Percentiles rank a stretch among this genome's conserved stretches.
Conservation (phyloP, 2,113 vertebrate genomes). For the Entosphenus tridentatus region DNA sequence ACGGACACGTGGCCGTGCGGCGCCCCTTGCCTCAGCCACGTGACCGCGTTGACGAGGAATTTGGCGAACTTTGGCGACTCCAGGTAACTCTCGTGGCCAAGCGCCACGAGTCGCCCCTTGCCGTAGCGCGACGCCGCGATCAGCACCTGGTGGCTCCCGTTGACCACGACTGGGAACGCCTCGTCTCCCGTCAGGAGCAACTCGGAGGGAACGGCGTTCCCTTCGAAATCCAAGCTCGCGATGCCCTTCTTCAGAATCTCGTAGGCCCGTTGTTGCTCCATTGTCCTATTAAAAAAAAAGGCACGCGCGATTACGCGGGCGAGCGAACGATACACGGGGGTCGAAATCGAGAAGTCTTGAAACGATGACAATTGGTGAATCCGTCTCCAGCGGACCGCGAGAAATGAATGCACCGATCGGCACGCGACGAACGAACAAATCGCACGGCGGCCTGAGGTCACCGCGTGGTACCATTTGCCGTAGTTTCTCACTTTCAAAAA, state of each 20-base stretch:
- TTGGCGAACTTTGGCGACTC: slow-evolving; percentile 20
- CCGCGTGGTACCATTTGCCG: too few species aligned
- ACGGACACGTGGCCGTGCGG: too few species aligned
- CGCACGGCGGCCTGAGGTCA: too few species aligned
- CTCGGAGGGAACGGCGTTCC: slow-evolving; percentile 21
- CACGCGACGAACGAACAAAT: too few species aligned
- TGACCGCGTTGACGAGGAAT: slow-evolving; percentile 38
- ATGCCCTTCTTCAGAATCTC: slow-evolving; percentile 20
- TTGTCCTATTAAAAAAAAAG: too few species aligned
- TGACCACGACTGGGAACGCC: slow-evolving; percentile 25
- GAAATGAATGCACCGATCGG: too few species aligned
- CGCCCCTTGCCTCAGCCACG: slow-evolving; percentile 32
- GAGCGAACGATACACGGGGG: too few species aligned
- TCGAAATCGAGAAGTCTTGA: too few species aligned
- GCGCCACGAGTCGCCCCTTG: slow-evolving; percentile 36
- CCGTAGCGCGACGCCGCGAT: slow-evolving; percentile 27
- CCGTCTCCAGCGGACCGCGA: too few species aligned
- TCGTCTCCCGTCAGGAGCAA: slow-evolving; percentile 24
- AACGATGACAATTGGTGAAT: too few species aligned
- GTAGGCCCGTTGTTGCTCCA: slow-evolving; percentile 12
- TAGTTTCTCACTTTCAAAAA: too few species aligned
- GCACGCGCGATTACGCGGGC: too few species aligned
- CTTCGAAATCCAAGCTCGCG: slow-evolving; percentile 21
- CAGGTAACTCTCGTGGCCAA: slow-evolving; percentile 43
- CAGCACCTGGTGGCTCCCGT: slow-evolving; percentile 23